Conservation (phyloP, 2,113 vertebrate genomes). For the Cacatua alba region DNA sequence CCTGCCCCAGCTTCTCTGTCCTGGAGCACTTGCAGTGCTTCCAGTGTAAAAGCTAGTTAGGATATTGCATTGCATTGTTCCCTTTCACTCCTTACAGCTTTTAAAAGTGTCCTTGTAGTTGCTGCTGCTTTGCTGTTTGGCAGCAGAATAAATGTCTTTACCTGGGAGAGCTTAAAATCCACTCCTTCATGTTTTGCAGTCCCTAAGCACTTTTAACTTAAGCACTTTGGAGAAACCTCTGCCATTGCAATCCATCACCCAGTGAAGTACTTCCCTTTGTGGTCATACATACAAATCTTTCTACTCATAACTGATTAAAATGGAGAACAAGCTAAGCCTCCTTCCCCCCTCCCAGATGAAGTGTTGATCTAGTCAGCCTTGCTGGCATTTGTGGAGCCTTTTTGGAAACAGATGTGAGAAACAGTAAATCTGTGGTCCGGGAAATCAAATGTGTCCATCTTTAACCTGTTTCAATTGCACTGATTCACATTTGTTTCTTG, state of each 20-base stretch:
- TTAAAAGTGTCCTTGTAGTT: background rate
- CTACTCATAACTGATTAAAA: background rate
- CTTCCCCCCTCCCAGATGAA: background rate
- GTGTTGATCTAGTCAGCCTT: background rate
- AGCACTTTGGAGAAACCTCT: background rate
- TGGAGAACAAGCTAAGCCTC: background rate
- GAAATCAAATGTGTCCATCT: background rate
- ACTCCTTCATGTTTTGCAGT: background rate
- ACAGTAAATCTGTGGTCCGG: background rate
- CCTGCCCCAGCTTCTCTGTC: background rate
- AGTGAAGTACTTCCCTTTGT: background rate
- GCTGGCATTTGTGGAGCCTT: background rate
- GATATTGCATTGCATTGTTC: background rate
- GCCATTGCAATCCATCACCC: background rate
- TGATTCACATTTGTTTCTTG: background rate
- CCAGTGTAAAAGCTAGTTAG: background rate
- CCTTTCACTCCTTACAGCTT: background rate
- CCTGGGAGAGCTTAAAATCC: background rate
- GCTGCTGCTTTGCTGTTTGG: background rate
- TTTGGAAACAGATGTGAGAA: background rate
- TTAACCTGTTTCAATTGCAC: background rate
- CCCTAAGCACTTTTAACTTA: background rate
- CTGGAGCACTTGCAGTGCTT: background rate
- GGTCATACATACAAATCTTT: background rate
- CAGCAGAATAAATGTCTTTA: background rate